A percentile compares a stretch with the other conserved stretches of the same genome.
These are phyloP conservation scores for Centruroides sculpturatus DNA, from an alignment of 1,140 invertebrate genomes.

Conservation along the genomic window DNA sequence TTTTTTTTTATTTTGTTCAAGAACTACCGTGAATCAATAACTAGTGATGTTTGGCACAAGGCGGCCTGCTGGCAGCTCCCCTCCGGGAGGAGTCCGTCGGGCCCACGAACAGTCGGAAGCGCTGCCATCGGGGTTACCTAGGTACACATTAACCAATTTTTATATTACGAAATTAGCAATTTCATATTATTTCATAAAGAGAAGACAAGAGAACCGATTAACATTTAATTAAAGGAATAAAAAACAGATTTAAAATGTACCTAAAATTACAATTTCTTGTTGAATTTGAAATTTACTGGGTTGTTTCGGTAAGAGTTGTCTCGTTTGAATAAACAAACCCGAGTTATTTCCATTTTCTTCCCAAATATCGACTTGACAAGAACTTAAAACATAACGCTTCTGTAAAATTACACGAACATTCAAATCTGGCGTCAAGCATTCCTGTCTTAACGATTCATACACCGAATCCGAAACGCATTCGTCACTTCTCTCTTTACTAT, in stretches of 20 bases:
- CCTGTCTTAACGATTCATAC: not conserved
- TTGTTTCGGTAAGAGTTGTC: constrained; percentile 21
- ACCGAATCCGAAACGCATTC: not conserved
- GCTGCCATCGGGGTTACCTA: too few relatives aligned
- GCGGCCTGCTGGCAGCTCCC: too few relatives aligned
- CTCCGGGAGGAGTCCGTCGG: too few relatives aligned
- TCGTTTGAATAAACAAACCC: constrained; percentile 1
- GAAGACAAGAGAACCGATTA: too few relatives aligned
- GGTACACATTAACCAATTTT: too few relatives aligned
- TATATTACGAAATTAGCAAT: too few relatives aligned
- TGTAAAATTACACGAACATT: not conserved
- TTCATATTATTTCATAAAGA: too few relatives aligned
- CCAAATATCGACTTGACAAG: not conserved
- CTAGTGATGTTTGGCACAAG: too few relatives aligned
- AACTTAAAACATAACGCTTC: not conserved
- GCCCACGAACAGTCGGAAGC: too few relatives aligned
- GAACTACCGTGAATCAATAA: too few relatives aligned
- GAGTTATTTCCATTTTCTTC: not conserved
- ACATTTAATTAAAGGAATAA: not conserved
- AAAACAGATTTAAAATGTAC: constrained; percentile 14
- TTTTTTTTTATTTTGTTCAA: too few relatives aligned
- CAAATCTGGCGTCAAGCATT: not conserved
- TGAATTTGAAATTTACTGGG: constrained; percentile 17
- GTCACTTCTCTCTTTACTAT: not conserved
- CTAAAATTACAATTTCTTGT: constrained; percentile 23